Conservation (phyloP, 2,113 vertebrate species). For the Pterophyllum scalare region DNA sequence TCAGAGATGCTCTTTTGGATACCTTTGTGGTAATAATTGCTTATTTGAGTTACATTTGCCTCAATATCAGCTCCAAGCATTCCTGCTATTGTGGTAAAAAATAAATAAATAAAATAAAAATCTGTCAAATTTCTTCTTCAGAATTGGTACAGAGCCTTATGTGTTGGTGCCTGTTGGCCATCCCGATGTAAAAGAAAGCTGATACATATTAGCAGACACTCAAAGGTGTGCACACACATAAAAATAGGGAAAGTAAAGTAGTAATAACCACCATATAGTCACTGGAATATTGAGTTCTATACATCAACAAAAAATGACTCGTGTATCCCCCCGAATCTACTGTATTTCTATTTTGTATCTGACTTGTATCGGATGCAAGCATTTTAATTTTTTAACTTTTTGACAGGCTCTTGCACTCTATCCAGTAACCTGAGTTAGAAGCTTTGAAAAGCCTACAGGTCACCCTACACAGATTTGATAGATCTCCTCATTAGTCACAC, state of each 20-base stretch:
- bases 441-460: neutral
- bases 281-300: neutral
- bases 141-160: neutral
- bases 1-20: no score
- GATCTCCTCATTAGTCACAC: neutral
- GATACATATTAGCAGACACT: neutral
- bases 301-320: neutral
- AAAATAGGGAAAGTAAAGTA: constrained; percentile 2
- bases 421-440: neutral
- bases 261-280: neutral
- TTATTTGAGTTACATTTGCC: neutral
- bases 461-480: neutral
- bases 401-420: neutral
- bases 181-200: constrained; percentile 7
- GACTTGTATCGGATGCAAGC: neutral
- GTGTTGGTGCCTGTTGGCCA: constrained; percentile 4
- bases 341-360: constrained; percentile 3
- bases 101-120: no score
- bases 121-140: no score
- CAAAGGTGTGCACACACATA: neutral
- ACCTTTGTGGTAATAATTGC: neutral
- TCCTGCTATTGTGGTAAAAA: neutral
- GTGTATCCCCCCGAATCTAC: neutral
- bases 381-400: neutral
- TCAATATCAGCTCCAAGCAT: neutral